Evolutionary conservation across 2,113 vertebrate species (phyloP).

Genomic region (Cranoglanis bouderius): DNA sequence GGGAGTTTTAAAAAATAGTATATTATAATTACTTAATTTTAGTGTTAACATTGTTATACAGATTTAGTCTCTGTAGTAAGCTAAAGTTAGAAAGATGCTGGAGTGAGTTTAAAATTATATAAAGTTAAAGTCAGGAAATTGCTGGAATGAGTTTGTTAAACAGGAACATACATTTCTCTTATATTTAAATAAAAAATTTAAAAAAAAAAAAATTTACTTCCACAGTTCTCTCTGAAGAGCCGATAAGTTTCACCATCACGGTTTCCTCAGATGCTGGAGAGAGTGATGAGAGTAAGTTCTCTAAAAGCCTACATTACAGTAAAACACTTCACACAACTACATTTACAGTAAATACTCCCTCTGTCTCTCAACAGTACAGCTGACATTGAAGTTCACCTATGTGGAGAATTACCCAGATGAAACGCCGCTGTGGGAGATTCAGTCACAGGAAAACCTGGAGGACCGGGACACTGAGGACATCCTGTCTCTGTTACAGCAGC

Average conservation of each 20-base stretch:
- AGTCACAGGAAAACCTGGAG: slow-evolving; percentile 91
- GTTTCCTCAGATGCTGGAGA: slow-evolving; percentile 91
- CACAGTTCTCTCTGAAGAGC: slow-evolving; percentile 88
- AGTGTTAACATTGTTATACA: not conserved
- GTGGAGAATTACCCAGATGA: slow-evolving; percentile 94
- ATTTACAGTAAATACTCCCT: not conserved
- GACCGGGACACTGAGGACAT: slow-evolving; percentile 80
- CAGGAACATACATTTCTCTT: not conserved
- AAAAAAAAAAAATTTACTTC: not conserved
- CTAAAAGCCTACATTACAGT: not conserved
- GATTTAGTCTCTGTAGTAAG: not conserved
- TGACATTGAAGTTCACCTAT: slow-evolving; percentile 93
- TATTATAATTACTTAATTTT: not conserved
- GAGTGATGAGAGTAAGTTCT: slow-evolving; percentile 89
- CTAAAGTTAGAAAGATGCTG: not conserved
- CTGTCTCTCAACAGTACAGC: slow-evolving; percentile 81
- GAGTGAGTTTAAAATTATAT: not conserved
- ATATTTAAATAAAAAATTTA: not conserved
- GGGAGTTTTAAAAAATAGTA: not conserved
- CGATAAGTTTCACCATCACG: slow-evolving; percentile 92
- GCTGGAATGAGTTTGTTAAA: not conserved
- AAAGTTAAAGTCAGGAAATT: not conserved
- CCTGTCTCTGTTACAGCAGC: slow-evolving; percentile 83
- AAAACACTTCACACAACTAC: not conserved
- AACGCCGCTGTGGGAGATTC: slow-evolving; percentile 88